These are phyloP conservation scores for Enteromius viviparus DNA, from an alignment of 2,797 vertebrate species.

Conservation along the genomic window DNA sequence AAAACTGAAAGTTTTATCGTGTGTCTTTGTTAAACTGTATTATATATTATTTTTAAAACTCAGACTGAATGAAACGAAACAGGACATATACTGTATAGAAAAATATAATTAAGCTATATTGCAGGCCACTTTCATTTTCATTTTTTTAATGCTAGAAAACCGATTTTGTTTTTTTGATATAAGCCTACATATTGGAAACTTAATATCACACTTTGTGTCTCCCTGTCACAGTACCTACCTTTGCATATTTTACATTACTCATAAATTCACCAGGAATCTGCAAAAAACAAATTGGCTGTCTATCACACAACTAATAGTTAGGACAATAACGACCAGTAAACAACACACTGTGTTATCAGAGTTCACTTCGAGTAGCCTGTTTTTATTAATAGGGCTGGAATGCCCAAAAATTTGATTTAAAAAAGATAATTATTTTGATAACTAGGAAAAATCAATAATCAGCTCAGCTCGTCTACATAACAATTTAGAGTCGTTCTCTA, in stretches of 20 bases:
- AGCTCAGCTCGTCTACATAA: neutral
- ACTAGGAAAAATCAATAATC: neutral
- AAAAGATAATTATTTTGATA: neutral
- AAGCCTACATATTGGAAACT: neutral
- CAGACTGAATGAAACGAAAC: neutral
- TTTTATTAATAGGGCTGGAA: neutral
- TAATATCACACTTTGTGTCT: neutral
- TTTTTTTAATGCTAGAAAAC: neutral
- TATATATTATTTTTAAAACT: neutral
- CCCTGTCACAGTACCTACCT: neutral
- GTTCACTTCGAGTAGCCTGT: neutral
- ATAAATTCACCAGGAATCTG: neutral
- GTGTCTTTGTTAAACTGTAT: too few relatives aligned
- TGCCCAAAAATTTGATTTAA: neutral
- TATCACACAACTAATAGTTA: neutral
- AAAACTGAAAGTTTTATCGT: too few relatives aligned
- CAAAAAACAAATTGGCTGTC: neutral
- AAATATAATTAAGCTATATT: neutral
- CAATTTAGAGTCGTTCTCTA: neutral
- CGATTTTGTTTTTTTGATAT: neutral
- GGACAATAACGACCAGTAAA: neutral
- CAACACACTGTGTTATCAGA: neutral
- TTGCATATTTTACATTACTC: neutral
- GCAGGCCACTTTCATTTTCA: neutral
- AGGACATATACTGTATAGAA: neutral